Base-by-base conservation (phyloP, 1,140 invertebrate genomes). In the Drosophila murphyi region DNA sequence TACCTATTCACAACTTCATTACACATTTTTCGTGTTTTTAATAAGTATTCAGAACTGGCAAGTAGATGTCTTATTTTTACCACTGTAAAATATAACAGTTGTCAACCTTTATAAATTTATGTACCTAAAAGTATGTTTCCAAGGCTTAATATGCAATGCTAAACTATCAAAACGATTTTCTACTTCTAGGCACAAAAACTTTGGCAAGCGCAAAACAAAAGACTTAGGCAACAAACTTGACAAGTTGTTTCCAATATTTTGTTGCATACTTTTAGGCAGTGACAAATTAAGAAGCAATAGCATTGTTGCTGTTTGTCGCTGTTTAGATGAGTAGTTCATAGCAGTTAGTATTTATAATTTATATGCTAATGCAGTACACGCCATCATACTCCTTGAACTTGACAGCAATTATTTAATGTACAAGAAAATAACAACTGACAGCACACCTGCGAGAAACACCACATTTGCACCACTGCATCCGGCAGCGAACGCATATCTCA, bases 351-450 rank as follows among this genome's bases (percentile, higher is more conserved):
- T 8, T 65, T 63, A 68, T 52, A 89, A 89, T 89, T 83, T 67
- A 70, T 67, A 89, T 88, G 83, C 70, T 64, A 89, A 88, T 88
- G 32, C 20, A 35, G 57, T 31, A 12, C 6, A 48, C 54, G 28
- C 20, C 12, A 29, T 43, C 10, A 48, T 48, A 34, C 35, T 39
- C 60, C 69, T 72, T 72, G 54, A 74, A 74, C 83, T 77, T 73
- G 80, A 80, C 76, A 78, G 68, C 83, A 70, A 78, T 78, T 73
- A 76, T 82, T 77, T 57, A 69, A 83, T 72, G n/a, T 45, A 32
- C 55, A 80, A 82, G 60, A 59, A 77, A 59, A 64, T 62, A 68
- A 43, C 39, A 43, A 8, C 60, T 80, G 71, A 50, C 52, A 60
- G 64, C 61, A 41, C 52, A 72, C 28, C 20, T 8, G 8, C n/a